A percentile compares a stretch with the other conserved stretches of the same genome.
Conservation (phyloP, 1,140 invertebrate species). For the Drosophila sulfurigaster region DNA sequence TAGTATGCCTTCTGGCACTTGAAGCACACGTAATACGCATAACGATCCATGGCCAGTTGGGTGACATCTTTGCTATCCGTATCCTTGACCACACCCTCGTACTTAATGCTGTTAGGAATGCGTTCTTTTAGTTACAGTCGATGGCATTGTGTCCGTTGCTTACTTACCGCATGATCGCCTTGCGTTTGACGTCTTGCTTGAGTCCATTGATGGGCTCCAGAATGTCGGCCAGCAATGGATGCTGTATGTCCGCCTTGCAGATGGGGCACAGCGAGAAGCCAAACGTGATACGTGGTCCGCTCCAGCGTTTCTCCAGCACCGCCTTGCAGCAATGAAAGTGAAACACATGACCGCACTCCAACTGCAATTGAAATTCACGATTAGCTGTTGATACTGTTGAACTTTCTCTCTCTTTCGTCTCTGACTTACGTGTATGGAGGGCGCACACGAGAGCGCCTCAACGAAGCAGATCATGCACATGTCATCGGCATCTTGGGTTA, state of each 20-base stretch:
- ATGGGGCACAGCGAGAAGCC: slow-evolving; percentile 98
- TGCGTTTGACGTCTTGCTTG: slow-evolving; percentile 95
- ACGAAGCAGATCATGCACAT: slow-evolving; percentile 99
- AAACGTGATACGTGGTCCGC: slow-evolving; percentile 97
- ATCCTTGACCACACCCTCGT: slow-evolving; percentile 94
- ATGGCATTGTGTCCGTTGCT: too few species aligned
- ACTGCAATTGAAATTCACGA: slow-evolving; percentile 83
- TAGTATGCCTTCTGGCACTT: slow-evolving; percentile 99
- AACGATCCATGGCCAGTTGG: slow-evolving; percentile 97
- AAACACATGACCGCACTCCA: slow-evolving; percentile 98
- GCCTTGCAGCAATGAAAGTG: slow-evolving; percentile 96
- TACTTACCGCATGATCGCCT: slow-evolving; percentile 93
- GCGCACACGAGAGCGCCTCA: slow-evolving; percentile 96
- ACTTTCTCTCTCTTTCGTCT: too few species aligned
- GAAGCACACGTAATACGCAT: slow-evolving; percentile 99
- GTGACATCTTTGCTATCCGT: slow-evolving; percentile 93
- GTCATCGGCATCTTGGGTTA: slow-evolving; percentile 98
- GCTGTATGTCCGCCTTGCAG: slow-evolving; percentile 96
- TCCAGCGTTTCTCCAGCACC: slow-evolving; percentile 95
- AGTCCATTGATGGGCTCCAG: slow-evolving; percentile 92
- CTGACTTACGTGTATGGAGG: slow-evolving; percentile 92
- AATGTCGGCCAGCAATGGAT: slow-evolving; percentile 91
- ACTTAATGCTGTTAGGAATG: slow-evolving; percentile 89
- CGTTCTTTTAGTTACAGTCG: too few species aligned
- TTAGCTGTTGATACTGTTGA: neutral